Base-by-base conservation (phyloP, 2,797 vertebrate species). In the Alfaro cultratus region DNA sequence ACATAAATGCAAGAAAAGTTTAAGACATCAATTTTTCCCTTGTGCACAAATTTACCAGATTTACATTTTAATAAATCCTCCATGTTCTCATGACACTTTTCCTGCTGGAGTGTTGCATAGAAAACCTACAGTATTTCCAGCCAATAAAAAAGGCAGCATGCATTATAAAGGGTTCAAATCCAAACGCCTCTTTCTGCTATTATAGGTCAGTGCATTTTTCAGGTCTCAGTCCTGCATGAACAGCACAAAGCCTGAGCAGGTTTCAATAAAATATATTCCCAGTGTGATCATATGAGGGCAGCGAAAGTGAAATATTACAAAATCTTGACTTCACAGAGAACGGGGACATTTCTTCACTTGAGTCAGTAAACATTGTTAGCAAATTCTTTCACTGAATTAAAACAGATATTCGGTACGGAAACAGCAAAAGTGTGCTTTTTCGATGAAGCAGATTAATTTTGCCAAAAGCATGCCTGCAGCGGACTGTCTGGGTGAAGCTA, bases 181-280 rank as follows among this genome's bases (percentile, higher is more conserved):
- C 26, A 36, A 72, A 74, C 74, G 62, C 39, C n/a, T 76, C 21
- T 72, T n/a, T 13, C 15, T 60, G 76, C 78, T 80, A 77, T 80
- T 68, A 62, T 31, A 84, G 82, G 75, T 67, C 9, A 79, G 15
- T 12, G 72, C 51, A 71, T 47, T 73, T 73, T 68, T 62, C 26
- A 75, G 51, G 55, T 60, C 64, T 60, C 64, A 80, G 62, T 79
- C 70, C 47, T 72, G 64, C 70, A 75, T 74, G 81, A 82, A 86
- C 29, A 53, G 16, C 45, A 47, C 1, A 18, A 49, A 77, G 15
- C 76, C 53, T 81, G 49, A 81, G 74, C 79, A 60, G 49, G 60
- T 51, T 31, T 1, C 73, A 77, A 77, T 85, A 77, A 85, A 85
- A 79, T 75, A 67, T 73, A 83, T 77, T 78, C 47, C 45, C 77